Conservation (phyloP, 2,888 invertebrate species). For the Amphimallon solstitiale region DNA sequence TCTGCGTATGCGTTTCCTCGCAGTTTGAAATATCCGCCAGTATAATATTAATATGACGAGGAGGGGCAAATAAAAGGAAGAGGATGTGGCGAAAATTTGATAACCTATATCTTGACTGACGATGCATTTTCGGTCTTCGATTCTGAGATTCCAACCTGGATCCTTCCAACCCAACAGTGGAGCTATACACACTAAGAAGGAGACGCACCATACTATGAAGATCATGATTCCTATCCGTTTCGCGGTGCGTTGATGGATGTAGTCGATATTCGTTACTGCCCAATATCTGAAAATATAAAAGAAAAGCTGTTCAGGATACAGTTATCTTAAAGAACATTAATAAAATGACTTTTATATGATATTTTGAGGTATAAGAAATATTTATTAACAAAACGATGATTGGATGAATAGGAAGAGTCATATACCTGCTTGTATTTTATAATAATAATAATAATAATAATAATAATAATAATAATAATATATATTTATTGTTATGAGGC, state of each 20-base stretch:
- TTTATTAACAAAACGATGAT: too few relatives aligned
- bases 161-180: constrained; percentile 89
- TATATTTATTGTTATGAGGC: too few relatives aligned
- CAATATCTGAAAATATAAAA: constrained; percentile 73
- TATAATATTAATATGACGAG: constrained; percentile 88
- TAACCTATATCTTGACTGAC: constrained; percentile 87
- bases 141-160: constrained; percentile 68
- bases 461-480: too few relatives aligned
- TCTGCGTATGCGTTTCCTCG: constrained; percentile 82
- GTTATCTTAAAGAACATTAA: not conserved
- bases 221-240: constrained; percentile 84
- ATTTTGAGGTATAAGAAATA: not conserved
- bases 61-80: constrained; percentile 91
- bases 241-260: constrained; percentile 84
- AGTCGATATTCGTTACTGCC: constrained; percentile 92
- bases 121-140: constrained; percentile 75
- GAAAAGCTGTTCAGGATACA: not conserved
- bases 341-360: not conserved
- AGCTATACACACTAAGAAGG: constrained; percentile 86
- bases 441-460: too few relatives aligned
- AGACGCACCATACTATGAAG: constrained; percentile 83
- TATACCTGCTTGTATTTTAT: too few relatives aligned
- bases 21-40: constrained; percentile 91
- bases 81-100: constrained; percentile 90
- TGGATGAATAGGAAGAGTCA: too few relatives aligned